These are phyloP conservation scores for Watsonalla binaria DNA, from an alignment of 2,888 invertebrate species.

Conservation along the genomic window DNA sequence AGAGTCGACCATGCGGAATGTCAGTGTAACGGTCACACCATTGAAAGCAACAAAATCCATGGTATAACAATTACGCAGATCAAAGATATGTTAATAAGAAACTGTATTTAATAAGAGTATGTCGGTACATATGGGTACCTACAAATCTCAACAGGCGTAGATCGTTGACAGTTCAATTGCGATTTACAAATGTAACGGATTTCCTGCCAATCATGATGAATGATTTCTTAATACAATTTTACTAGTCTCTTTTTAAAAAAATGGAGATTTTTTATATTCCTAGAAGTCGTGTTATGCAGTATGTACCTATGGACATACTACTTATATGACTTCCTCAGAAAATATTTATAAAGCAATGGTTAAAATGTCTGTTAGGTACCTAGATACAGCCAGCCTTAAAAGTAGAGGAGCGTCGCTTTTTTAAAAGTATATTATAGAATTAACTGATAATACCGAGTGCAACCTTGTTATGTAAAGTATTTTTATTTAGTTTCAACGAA, in stretches of 20 bases:
- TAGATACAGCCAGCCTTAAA: too few relatives aligned
- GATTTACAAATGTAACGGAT: neutral
- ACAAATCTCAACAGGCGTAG: neutral
- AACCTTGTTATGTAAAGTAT: too few relatives aligned
- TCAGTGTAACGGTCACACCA: constrained; percentile 56
- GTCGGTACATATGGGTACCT: constrained; percentile 1
- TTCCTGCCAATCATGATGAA: neutral
- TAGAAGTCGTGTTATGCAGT: too few relatives aligned
- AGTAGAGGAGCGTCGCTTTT: too few relatives aligned
- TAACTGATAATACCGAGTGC: too few relatives aligned
- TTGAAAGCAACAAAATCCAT: constrained; percentile 26
- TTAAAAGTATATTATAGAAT: too few relatives aligned
- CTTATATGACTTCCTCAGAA: too few relatives aligned
- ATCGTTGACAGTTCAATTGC: neutral
- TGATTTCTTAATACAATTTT: neutral
- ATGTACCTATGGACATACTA: too few relatives aligned
- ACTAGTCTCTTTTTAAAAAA: neutral
- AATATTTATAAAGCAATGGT: too few relatives aligned
- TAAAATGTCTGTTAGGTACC: too few relatives aligned
- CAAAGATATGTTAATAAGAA: neutral
- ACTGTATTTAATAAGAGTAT: constrained; percentile 24
- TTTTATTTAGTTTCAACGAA: too few relatives aligned
- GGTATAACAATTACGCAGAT: neutral
- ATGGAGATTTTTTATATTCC: too few relatives aligned
- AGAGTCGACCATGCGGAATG: constrained; percentile 53